Conservation (phyloP, 2,797 vertebrate genomes). For the Nyctalus aviator region DNA sequence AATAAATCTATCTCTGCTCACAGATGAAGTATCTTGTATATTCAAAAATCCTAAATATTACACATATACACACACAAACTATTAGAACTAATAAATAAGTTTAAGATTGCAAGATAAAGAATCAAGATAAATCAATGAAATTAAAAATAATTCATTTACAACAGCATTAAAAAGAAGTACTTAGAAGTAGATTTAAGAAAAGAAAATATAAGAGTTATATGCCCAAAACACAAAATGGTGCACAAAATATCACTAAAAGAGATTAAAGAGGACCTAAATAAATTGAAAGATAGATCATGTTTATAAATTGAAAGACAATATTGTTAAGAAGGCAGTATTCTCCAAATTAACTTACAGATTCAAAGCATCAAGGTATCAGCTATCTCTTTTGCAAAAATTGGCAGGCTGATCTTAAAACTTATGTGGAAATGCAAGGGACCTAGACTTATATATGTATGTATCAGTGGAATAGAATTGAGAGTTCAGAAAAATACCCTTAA, state of each 20-base stretch:
- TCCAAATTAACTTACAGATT: not conserved
- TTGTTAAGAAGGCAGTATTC: not conserved
- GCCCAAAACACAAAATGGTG: not conserved
- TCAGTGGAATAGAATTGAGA: not conserved
- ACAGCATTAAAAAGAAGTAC: not conserved
- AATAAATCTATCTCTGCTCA: not conserved
- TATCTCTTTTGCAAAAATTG: not conserved
- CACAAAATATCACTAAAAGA: conserved; percentile 8
- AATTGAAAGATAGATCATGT: not conserved
- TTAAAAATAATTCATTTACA: not conserved
- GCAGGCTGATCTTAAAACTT: conserved; percentile 7
- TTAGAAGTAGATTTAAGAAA: not conserved
- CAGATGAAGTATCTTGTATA: not conserved
- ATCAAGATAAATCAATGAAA: not conserved
- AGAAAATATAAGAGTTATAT: not conserved
- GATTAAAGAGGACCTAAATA: not conserved
- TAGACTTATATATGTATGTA: not conserved
- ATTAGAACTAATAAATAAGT: not conserved
- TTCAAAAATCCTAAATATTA: not conserved
- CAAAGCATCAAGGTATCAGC: not conserved
- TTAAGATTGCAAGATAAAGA: not conserved
- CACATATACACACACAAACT: not conserved
- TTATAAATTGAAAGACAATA: conserved; percentile 2
- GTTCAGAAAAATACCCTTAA: not conserved
- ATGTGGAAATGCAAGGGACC: not conserved